Evolutionary conservation across 2,113 vertebrate genomes (phyloP).

Genomic region (Odocoileus hemionus): DNA sequence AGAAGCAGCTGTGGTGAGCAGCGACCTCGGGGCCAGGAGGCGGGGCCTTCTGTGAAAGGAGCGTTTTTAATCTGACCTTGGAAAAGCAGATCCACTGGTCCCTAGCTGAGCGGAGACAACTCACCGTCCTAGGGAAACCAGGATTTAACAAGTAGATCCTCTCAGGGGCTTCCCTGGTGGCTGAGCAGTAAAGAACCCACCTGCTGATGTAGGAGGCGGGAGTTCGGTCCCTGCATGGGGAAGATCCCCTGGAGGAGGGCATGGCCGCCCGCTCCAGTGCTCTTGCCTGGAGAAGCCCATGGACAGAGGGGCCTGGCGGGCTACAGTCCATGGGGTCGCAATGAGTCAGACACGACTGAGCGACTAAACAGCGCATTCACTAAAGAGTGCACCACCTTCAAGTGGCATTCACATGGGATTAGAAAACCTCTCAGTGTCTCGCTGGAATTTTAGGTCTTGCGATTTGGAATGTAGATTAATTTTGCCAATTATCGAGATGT

Average conservation of each 20-base stretch:
- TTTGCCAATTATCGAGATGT: background rate
- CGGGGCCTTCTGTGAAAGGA: background rate
- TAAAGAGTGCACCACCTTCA: too few relatives aligned
- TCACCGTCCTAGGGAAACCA: background rate
- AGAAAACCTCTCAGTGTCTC: background rate
- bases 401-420: background rate
- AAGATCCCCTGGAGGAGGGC: background rate
- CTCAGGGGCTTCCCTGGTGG: background rate
- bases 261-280: background rate
- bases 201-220: background rate
- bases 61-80: background rate
- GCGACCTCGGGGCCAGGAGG: background rate
- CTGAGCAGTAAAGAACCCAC: background rate
- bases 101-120: background rate
- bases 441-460: background rate
- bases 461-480: background rate
- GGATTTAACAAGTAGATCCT: background rate
- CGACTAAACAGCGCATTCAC: background rate
- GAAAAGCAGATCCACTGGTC: background rate
- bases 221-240: background rate
- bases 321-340: background rate
- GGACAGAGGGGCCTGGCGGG: background rate
- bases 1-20: conserved; percentile 89
- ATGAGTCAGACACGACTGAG: accelerated
- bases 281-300: background rate